Evolutionary conservation across 2,888 invertebrate species (phyloP).

Genomic region (Lithodes maja): DNA sequence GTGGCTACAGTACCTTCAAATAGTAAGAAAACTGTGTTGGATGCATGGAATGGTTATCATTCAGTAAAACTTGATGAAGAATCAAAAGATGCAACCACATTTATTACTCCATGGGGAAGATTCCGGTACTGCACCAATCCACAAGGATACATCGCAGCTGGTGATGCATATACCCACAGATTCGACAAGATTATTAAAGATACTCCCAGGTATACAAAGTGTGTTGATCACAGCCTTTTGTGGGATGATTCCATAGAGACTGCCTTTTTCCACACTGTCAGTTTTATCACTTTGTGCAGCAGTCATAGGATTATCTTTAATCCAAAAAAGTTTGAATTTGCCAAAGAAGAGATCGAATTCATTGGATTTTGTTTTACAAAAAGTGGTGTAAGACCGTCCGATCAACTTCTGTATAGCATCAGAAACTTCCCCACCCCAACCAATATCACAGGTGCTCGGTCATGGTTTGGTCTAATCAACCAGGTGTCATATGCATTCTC

Average conservation of each 20-base stretch:
- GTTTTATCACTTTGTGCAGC: conserved; percentile 10
- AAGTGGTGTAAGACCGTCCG: neutral
- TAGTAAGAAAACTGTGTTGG: conserved; percentile 7
- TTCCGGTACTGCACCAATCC: conserved; percentile 15
- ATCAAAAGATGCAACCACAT: neutral
- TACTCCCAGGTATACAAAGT: conserved; percentile 19
- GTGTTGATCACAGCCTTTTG: conserved; percentile 28
- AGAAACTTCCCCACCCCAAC: no score
- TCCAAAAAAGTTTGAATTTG: conserved; percentile 29
- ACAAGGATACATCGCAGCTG: conserved; percentile 39
- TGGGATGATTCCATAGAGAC: neutral
- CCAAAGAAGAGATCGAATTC: conserved; percentile 15
- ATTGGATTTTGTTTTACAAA: neutral
- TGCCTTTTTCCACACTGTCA: conserved; percentile 32
- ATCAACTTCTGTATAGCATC: no score
- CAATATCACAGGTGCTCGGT: conserved; percentile 37
- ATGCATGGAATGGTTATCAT: conserved; percentile 28
- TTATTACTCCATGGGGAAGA: conserved; percentile 34
- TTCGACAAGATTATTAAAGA: conserved; percentile 31
- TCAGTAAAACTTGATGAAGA: neutral
- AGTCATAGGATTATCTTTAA: neutral
- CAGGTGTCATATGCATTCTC: conserved; percentile 24
- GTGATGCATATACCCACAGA: conserved; percentile 19
- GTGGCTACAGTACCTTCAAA: neutral
- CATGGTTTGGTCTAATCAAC: conserved; percentile 43